A percentile compares a stretch with the other conserved stretches of the same genome.
These are phyloP conservation scores for Serinus canaria DNA, from an alignment of 2,113 vertebrate species.

Conservation along the genomic window DNA sequence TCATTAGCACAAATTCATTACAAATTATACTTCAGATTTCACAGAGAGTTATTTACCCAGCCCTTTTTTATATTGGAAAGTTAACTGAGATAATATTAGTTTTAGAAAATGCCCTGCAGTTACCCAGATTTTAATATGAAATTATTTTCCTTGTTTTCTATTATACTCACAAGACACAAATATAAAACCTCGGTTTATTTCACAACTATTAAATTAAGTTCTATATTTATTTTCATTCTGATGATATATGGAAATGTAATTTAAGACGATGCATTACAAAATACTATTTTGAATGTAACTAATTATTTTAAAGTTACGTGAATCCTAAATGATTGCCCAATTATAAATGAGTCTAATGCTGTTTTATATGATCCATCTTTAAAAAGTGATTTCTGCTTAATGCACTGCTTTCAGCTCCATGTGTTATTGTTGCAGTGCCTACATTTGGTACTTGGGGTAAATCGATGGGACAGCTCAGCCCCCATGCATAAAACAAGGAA, in stretches of 20 bases:
- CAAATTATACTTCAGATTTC: constrained; percentile 73
- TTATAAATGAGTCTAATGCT: constrained; percentile 18
- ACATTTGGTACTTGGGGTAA: background rate
- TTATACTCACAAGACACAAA: constrained; percentile 58
- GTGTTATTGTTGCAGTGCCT: background rate
- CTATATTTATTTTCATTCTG: constrained; percentile 50
- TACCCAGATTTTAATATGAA: constrained; percentile 62
- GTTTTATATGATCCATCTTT: constrained; percentile 38
- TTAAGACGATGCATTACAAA: constrained; percentile 63
- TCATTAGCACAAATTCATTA: constrained; percentile 78
- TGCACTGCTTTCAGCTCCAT: background rate
- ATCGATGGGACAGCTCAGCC: background rate
- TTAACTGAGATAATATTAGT: constrained; percentile 75
- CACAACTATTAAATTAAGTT: constrained; percentile 52
- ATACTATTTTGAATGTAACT: constrained; percentile 43
- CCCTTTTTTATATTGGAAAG: constrained; percentile 68
- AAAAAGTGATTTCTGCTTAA: constrained; percentile 51
- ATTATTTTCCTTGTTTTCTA: constrained; percentile 53
- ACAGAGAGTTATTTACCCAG: constrained; percentile 71
- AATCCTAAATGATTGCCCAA: constrained; percentile 64
- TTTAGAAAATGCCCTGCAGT: constrained; percentile 69
- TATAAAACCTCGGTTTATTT: constrained; percentile 44
- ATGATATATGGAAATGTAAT: constrained; percentile 58
- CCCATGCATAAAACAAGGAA: background rate
- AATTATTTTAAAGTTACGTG: constrained; percentile 62